phyloP scores from a whole-genome alignment of 2,797 vertebrate genomes.

The Antrozous pallidus region DNA sequence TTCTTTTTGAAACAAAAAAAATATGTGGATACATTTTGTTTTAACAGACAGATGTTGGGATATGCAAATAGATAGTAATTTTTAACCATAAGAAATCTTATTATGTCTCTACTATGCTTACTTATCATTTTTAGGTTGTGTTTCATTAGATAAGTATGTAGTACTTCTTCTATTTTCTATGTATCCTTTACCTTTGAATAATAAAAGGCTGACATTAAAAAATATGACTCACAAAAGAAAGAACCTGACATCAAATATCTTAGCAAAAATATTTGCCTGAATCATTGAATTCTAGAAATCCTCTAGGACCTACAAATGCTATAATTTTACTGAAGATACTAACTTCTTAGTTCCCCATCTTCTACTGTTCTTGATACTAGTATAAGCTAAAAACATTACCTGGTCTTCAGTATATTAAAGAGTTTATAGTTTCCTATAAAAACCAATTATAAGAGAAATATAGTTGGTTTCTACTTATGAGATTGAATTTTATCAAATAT shows the following conservation, averaged over 20 bases:
- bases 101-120: constrained; percentile 29
- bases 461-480: neutral
- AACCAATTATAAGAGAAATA: neutral
- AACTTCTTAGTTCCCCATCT: neutral
- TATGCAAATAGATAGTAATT: constrained; percentile 60
- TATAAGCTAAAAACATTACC: neutral
- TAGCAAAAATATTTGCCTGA: neutral
- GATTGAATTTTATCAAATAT: neutral
- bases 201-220: constrained; percentile 21
- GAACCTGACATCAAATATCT: neutral
- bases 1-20: constrained; percentile 47
- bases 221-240: neutral
- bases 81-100: constrained; percentile 62
- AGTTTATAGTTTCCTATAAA: neutral
- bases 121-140: constrained; percentile 29
- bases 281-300: neutral
- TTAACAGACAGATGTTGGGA: constrained; percentile 54
- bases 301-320: neutral
- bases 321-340: neutral
- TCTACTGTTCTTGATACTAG: neutral
- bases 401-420: neutral
- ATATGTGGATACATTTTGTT: constrained; percentile 46
- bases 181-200: neutral
- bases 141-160: constrained; percentile 52
- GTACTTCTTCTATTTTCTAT: constrained; percentile 18